Evolutionary conservation across 2,797 vertebrate species (phyloP), one percentile per base, ranked within the genome.

Genomic region (Phaenicophaeus curvirostris): DNA sequence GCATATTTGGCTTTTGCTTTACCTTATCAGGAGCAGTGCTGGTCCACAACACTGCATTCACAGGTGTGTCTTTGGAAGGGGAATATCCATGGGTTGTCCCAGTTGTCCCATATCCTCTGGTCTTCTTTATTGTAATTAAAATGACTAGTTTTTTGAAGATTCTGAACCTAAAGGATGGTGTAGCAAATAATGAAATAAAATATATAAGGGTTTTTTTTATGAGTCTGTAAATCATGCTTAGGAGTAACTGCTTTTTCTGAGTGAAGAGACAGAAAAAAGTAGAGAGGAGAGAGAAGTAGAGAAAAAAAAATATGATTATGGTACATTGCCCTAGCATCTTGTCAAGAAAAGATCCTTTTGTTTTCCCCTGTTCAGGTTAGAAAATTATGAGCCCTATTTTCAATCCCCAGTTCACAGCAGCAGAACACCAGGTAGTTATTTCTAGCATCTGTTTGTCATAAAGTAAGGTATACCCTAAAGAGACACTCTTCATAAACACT

Each of bases 401-500:
- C 71, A 94, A 93, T 84, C 54, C 93, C 76, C 73, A 65, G 57
- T 88, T 96, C 88, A 78, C 63, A 72, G 87, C 62, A 62, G 67
- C 89, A 82, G 75, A 94, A 88, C 71, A 71, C 57, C 71, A 81
- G 82, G 73, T 92, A 95, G 94, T 93, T 96, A 95, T 87, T 95
- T 61, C 90, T 42, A 88, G 92, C 96, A 96, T 97, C 94, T 97
- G 94, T 95, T 98, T 94, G 77, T 94, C 96, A 85, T 96, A 95
- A 97, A 97, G 86, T 62, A 95, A 94, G 89, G 69, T 92, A 91
- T 94, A 96, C 95, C 96, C 96, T 90, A 79, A 97, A 97, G 96
- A 96, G 92, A 94, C 41, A 69, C 77, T 93, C 90, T 94, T 97
- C 96, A 96, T 97, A 97, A 97, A 97, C 95, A 96, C 1, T 39